Conservation (phyloP, 2,113 vertebrate genomes). For the Cebidichthys violaceus region DNA sequence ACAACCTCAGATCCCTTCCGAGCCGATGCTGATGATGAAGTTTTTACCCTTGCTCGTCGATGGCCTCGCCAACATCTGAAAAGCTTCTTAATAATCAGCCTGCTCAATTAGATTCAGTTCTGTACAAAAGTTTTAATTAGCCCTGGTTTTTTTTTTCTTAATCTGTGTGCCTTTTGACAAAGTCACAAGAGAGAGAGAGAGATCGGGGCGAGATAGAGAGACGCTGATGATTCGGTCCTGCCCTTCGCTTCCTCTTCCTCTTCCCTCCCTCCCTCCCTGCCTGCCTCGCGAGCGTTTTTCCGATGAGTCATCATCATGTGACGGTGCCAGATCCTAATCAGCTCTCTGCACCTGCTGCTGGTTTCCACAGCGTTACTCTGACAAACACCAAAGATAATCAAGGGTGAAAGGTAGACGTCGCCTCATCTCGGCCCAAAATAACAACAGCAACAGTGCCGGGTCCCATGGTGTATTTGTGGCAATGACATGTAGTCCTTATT, state of each 20-base stretch:
- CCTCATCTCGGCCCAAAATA: conserved; percentile 37
- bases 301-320: conserved; percentile 69
- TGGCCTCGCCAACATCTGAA: conserved; percentile 55
- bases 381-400: conserved; percentile 71
- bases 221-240: conserved; percentile 43
- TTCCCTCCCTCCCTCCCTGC: no score
- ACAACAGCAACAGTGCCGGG: conserved; percentile 28
- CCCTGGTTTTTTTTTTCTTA: conserved; percentile 56
- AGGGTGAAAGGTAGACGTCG: conserved; percentile 60
- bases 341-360: conserved; percentile 70
- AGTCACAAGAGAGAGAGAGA: conserved; percentile 64
- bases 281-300: conserved; percentile 55
- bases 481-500: conserved; percentile 38
- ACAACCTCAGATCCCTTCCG: conserved; percentile 58
- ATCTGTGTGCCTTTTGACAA: conserved; percentile 70
- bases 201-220: conserved; percentile 52
- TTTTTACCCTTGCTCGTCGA: conserved; percentile 37
- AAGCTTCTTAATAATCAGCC: conserved; percentile 70
- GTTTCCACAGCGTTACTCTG: conserved; percentile 48
- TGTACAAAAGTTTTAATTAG: conserved; percentile 78
- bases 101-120: conserved; percentile 64
- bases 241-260: conserved; percentile 62
- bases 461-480: conserved; percentile 25
- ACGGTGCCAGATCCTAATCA: conserved; percentile 74
- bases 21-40: conserved; percentile 30